phyloP scores from a whole-genome alignment of 2,888 invertebrate species.

The Nipponacmea schrenckii region DNA sequence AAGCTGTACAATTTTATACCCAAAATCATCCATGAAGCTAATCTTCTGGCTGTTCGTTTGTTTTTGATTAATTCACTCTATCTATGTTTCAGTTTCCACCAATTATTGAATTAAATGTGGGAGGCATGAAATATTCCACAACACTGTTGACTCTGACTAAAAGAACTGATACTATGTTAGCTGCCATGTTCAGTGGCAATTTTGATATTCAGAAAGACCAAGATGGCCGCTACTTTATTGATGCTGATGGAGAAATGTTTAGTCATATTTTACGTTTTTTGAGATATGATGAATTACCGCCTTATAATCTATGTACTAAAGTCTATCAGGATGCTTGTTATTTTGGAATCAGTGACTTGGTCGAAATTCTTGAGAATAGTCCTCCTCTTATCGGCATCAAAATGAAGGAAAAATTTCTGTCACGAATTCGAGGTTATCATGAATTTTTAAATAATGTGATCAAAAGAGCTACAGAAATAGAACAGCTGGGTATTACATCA shows the following conservation, averaged over 20 bases:
- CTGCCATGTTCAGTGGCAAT: constrained; percentile 63
- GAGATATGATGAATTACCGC: constrained; percentile 56
- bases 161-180: constrained; percentile 56
- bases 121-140: constrained; percentile 57
- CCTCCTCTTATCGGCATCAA: constrained; percentile 47
- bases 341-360: constrained; percentile 54
- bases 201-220: constrained; percentile 51
- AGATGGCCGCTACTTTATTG: constrained; percentile 61
- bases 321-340: constrained; percentile 60
- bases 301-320: constrained; percentile 36
- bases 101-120: constrained; percentile 62
- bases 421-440: constrained; percentile 43
- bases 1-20: too few relatives aligned
- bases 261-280: constrained; percentile 57
- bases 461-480: not conserved
- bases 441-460: constrained; percentile 40
- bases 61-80: too few relatives aligned
- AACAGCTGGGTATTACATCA: not conserved
- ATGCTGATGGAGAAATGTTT: constrained; percentile 59
- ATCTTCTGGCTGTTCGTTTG: too few relatives aligned
- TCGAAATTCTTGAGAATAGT: constrained; percentile 46
- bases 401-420: constrained; percentile 43
- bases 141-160: constrained; percentile 54
- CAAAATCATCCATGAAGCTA: too few relatives aligned
- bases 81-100: constrained; percentile 46